Conservation (phyloP, 2,113 vertebrate species). For the Halichoeres trimaculatus region DNA sequence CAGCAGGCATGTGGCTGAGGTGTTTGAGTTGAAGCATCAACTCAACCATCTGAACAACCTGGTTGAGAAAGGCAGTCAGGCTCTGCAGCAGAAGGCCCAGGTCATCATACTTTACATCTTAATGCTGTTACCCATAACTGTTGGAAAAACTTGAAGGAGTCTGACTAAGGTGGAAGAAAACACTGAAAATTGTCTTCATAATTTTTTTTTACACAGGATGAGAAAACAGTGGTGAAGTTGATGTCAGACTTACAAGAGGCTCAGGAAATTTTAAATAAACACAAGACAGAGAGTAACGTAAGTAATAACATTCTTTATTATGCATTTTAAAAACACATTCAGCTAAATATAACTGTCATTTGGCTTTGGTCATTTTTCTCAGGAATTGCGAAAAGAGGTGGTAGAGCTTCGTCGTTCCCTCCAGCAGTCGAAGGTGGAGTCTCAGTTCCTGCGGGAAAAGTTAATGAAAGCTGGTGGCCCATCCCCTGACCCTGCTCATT, state of each 20-base stretch:
- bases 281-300: slow-evolving; percentile 77
- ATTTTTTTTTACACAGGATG: slow-evolving; percentile 62
- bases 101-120: slow-evolving; percentile 37
- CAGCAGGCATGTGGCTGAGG: slow-evolving; percentile 56
- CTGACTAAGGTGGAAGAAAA: neutral
- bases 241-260: slow-evolving; percentile 73
- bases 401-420: slow-evolving; percentile 64
- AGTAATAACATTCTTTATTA: slow-evolving; percentile 12
- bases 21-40: slow-evolving; percentile 65
- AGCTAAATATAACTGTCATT: neutral
- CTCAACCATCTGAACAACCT: slow-evolving; percentile 59
- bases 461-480: slow-evolving; percentile 48
- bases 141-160: neutral
- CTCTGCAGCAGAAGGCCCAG: slow-evolving; percentile 77
- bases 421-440: slow-evolving; percentile 75
- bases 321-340: neutral
- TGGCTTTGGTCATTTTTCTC: neutral
- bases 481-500: slow-evolving; percentile 35
- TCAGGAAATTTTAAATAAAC: slow-evolving; percentile 68
- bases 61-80: slow-evolving; percentile 66
- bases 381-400: slow-evolving; percentile 79
- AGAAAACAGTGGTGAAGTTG: slow-evolving; percentile 72
- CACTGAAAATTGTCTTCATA: neutral
- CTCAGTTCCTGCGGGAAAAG: slow-evolving; percentile 72
- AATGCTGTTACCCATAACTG: neutral